These are phyloP conservation scores for Jordanella pulchra DNA, from an alignment of 2,797 vertebrate genomes.

Conservation along the genomic window DNA sequence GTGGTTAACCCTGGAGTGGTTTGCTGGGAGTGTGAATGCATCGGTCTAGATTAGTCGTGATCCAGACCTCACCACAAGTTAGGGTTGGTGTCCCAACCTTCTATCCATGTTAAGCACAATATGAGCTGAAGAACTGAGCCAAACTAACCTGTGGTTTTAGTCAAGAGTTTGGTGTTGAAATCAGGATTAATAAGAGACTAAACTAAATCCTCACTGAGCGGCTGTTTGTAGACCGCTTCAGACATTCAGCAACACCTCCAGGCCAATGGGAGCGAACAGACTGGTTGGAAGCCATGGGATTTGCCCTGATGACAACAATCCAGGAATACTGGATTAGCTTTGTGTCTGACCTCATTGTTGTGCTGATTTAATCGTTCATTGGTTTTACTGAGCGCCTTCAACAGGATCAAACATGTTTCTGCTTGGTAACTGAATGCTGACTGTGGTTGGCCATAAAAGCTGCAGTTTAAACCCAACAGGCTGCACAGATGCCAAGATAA, in stretches of 20 bases:
- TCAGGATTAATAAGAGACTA: not conserved
- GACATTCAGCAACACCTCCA: not conserved
- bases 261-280: not conserved
- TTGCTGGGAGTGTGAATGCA: too few relatives aligned
- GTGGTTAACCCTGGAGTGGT: too few relatives aligned
- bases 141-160: not conserved
- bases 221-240: not conserved
- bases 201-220: not conserved
- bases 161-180: not conserved
- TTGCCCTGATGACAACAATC: not conserved
- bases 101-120: too few relatives aligned
- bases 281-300: not conserved
- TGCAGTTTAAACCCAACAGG: slow-evolving; percentile 1
- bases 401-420: slow-evolving; percentile 3
- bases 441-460: not conserved
- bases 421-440: not conserved
- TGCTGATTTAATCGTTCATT: not conserved
- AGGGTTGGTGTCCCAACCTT: not conserved
- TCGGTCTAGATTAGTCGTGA: not conserved
- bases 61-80: not conserved
- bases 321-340: not conserved
- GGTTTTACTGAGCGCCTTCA: not conserved
- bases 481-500: not conserved
- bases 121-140: too few relatives aligned
- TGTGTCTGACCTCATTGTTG: not conserved